Base-by-base conservation (phyloP, 2,888 invertebrate species). In the Smittia aterrima region DNA sequence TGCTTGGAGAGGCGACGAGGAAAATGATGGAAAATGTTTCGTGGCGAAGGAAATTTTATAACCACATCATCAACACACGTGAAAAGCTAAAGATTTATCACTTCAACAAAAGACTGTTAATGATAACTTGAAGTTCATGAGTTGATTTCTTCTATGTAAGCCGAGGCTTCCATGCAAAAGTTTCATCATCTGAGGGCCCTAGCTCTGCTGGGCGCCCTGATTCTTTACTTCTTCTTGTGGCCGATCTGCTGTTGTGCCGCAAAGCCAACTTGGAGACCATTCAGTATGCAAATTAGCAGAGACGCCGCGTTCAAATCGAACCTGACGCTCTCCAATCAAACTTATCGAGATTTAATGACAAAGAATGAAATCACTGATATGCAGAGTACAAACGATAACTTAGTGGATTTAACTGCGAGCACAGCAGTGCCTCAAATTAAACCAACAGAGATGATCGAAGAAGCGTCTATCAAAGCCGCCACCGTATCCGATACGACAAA, bases 151-250 rank as follows among this genome's bases (percentile, higher is more conserved):
- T 47, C 11, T 16, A 47, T 68, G n/a, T 38, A 66, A 66, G 24
- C 40, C 24, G 58, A 22, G 22, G 25, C 24, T 79, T 81, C 80
- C 80, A 82, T 83, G 82, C 80, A 81, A 79, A 81, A 79, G 78
- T 80, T 81, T 13, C 53, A 41, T 54, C 53, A 53, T 53, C 27
- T 70, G 80, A 80, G 81, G 81, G 83, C 84, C 83, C 84, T 83
- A 80, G 84, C 84, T 78, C 79, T 81, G 81, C 81, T 82, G 79
- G 82, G 82, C 76, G 83, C 83, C 82, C 82, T 83, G 83, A 82
- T 83, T 68, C 74, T 81, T 81, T 75, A 76, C 76, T 79, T 81
- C 75, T 79, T 81, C 77, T 79, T 80, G 77, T 82, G 82, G 82
- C 79, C 80, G 77, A 77, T 78, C 79, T 79, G 81, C 79, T 70